A percentile compares a stretch with the other conserved stretches of the same genome.
These are phyloP conservation scores for Lepidotrigona ventralis DNA, from an alignment of 1,140 invertebrate genomes.

Conservation along the genomic window DNA sequence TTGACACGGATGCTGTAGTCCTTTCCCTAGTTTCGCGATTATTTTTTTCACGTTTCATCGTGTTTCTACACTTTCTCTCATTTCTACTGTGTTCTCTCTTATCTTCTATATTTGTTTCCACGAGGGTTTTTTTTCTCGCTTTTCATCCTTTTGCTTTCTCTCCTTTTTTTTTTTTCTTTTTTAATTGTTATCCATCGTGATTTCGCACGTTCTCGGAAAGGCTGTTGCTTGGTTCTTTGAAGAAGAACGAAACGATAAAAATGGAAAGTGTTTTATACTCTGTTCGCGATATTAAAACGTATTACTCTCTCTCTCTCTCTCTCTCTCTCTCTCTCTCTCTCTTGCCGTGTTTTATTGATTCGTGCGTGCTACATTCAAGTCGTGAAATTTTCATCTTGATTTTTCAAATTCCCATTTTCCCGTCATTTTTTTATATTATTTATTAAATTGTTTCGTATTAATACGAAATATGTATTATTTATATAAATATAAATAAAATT, in stretches of 20 bases:
- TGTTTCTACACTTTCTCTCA: neutral
- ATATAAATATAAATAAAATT: too few species aligned
- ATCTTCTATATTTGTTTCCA: neutral
- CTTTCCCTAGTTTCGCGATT: neutral
- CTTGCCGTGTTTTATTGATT: neutral
- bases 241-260: neutral
- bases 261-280: neutral
- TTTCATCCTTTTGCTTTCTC: neutral
- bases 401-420: neutral
- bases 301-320: too few species aligned
- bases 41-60: neutral
- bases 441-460: too few species aligned
- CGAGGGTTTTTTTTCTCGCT: neutral
- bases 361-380: neutral
- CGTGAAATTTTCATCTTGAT: neutral
- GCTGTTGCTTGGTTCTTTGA: neutral
- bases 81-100: neutral
- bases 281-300: neutral
- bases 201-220: conserved; percentile 2
- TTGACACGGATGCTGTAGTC: neutral
- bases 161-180: rapidly evolving
- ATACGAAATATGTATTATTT: too few species aligned
- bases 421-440: neutral
- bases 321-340: too few species aligned
- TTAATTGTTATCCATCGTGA: neutral